Base-by-base conservation (phyloP, 1,140 invertebrate species). In the Pygmarrhopalites habei region DNA sequence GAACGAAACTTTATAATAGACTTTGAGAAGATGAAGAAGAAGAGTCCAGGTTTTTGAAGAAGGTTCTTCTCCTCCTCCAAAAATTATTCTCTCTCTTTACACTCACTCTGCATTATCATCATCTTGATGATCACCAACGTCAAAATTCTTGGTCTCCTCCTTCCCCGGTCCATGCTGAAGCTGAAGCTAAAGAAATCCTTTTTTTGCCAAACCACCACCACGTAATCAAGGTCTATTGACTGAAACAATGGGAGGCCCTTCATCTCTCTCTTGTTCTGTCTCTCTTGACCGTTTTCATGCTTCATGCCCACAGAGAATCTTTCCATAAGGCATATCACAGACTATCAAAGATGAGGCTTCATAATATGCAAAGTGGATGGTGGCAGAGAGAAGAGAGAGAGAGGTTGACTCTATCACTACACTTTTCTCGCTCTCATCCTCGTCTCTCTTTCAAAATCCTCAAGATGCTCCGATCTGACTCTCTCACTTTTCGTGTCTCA, bases 221-320 rank as follows among this genome's bases (percentile, higher is more conserved):
- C 44, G 44, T 47, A 47, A 47, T 47, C n/a, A 47, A 47, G 44
- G 44, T 47, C 44, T 47, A 47, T 47, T 47, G 44, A 47, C 44
- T 47, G 44, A 47, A 47, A 47, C 44, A 47, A 47, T 47, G 44
- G 44, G 44, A 47, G 44, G 44, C 44, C 44, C 44, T 47, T 5
- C 39, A 12, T 41, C n/a, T 28, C 23, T 28, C 51, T 30, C 51
- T 53, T 26, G 10, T 30, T 17, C 23, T n/a, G n/a, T n/a, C n/a
- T n/a, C 10, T 26, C 26, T 53, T 26, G 26, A 53, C 15, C 26
- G 51, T 26, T 53, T 28, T 53, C 25, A 23, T 26, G 15, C 26
- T 7, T 53, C 25, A 5, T 19, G 23, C 7, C 5, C 44, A 19
- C 44, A 10, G 17, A 5, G 7, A n/a, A n/a, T n/a, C 44, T 7